Evolutionary conservation across 2,797 vertebrate species (phyloP).

Genomic region (Apogon hyalosoma): DNA sequence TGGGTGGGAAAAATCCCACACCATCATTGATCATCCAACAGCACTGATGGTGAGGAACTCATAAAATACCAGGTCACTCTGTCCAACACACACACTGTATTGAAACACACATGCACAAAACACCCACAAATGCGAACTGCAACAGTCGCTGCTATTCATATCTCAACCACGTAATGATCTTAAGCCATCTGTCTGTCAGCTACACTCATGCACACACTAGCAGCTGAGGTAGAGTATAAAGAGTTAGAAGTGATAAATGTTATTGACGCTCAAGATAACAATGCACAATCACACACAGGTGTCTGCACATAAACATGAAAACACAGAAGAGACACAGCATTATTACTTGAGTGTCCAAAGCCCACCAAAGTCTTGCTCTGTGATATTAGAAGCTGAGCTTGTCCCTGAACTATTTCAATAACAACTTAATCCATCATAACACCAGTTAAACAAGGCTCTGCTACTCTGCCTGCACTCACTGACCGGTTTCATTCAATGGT

Average conservation of each 20-base stretch:
- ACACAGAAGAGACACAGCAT: constrained; percentile 29
- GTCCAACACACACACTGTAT: constrained; percentile 37
- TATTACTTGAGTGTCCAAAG: constrained; percentile 46
- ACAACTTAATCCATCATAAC: constrained; percentile 56
- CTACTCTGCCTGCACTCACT: constrained; percentile 24
- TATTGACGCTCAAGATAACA: constrained; percentile 41
- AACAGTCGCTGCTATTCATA: constrained; percentile 69
- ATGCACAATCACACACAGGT: constrained; percentile 24
- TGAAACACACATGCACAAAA: constrained; percentile 40
- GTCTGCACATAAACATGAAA: constrained; percentile 20
- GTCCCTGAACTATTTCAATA: constrained; percentile 51
- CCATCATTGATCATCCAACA: constrained; percentile 61
- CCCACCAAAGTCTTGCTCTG: constrained; percentile 26
- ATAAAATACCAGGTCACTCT: constrained; percentile 57
- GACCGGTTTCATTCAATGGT: constrained; percentile 15
- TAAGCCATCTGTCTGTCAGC: constrained; percentile 64
- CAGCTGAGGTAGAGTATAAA: constrained; percentile 40
- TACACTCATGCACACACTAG: constrained; percentile 33
- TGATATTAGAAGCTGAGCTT: constrained; percentile 50
- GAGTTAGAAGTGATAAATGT: constrained; percentile 42
- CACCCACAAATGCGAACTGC: constrained; percentile 61
- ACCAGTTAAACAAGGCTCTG: constrained; percentile 33
- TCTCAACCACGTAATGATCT: constrained; percentile 61
- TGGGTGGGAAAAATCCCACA: constrained; percentile 65
- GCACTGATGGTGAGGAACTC: constrained; percentile 38